Conservation (phyloP, 2,888 invertebrate species). For the Pammene aurita region DNA sequence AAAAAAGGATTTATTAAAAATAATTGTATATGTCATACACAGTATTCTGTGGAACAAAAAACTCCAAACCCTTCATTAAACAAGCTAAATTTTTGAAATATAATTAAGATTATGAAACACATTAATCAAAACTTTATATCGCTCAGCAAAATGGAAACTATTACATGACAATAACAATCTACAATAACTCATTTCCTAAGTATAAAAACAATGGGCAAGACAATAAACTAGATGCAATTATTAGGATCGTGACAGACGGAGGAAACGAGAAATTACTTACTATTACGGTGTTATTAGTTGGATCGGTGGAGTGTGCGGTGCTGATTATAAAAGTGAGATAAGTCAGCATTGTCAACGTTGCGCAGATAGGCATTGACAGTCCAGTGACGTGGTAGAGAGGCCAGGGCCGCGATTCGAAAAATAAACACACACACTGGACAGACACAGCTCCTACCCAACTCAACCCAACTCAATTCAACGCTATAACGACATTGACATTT, state of each 20-base stretch:
- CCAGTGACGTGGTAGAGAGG: too few relatives aligned
- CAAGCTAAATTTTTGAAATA: too few relatives aligned
- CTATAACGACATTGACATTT: too few relatives aligned
- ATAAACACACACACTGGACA: too few relatives aligned
- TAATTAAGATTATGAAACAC: background rate
- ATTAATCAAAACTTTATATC: background rate
- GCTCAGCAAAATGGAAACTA: background rate
- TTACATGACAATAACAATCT: slow-evolving; percentile 11
- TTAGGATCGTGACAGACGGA: slow-evolving; percentile 39
- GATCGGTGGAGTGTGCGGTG: slow-evolving; percentile 37
- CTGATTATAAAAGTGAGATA: slow-evolving; percentile 41
- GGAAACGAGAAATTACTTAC: slow-evolving; percentile 41
- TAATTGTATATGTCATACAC: too few relatives aligned
- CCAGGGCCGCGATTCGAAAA: too few relatives aligned
- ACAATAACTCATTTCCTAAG: slow-evolving; percentile 38
- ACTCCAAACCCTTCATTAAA: too few relatives aligned
- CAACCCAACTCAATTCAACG: too few relatives aligned
- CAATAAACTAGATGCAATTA: slow-evolving; percentile 41
- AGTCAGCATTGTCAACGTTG: slow-evolving; percentile 37
- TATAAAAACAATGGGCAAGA: slow-evolving; percentile 36
- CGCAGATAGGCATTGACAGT: slow-evolving; percentile 26
- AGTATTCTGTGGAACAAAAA: too few relatives aligned
- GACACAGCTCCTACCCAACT: too few relatives aligned
- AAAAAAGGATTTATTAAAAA: too few relatives aligned
- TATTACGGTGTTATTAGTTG: slow-evolving; percentile 35